phyloP scores from a whole-genome alignment of 2,888 invertebrate genomes.

The Eupsilia transversa region DNA sequence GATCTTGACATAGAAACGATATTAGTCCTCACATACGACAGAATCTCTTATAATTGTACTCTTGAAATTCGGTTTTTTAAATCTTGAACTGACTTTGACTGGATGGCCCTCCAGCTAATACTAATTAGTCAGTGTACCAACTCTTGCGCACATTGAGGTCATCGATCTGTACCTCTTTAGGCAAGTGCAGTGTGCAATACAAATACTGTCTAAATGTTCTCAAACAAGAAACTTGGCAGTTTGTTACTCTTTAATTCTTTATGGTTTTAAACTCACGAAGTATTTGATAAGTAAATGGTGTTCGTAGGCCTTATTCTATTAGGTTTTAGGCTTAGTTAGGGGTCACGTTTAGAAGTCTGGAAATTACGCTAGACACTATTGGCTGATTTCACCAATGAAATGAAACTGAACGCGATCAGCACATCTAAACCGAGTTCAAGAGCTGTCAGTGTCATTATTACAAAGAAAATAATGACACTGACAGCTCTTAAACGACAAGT shows the following conservation, averaged over 20 bases:
- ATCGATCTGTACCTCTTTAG: conserved; percentile 40
- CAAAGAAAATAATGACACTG: no score
- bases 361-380: not conserved
- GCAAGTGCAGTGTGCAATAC: conserved; percentile 23
- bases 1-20: no score
- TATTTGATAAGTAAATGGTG: conserved; percentile 17
- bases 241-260: conserved; percentile 7
- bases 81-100: no score
- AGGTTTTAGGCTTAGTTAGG: not conserved
- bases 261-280: conserved; percentile 1
- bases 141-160: conserved; percentile 23
- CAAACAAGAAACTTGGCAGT: conserved; percentile 20
- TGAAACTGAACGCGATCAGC: no score
- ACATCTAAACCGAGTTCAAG: no score
- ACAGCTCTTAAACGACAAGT: no score
- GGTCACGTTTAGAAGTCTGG: not conserved
- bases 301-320: not conserved
- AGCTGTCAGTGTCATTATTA: no score
- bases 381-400: no score
- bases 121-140: not conserved
- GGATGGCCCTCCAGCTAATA: conserved; percentile 11
- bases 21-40: no score
- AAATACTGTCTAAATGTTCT: conserved; percentile 22
- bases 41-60: no score
- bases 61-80: no score